Percentiles rank a stretch among this genome's conserved stretches.
phyloP scores from a whole-genome alignment of 2,888 invertebrate genomes.

The Dorcus hopei region DNA sequence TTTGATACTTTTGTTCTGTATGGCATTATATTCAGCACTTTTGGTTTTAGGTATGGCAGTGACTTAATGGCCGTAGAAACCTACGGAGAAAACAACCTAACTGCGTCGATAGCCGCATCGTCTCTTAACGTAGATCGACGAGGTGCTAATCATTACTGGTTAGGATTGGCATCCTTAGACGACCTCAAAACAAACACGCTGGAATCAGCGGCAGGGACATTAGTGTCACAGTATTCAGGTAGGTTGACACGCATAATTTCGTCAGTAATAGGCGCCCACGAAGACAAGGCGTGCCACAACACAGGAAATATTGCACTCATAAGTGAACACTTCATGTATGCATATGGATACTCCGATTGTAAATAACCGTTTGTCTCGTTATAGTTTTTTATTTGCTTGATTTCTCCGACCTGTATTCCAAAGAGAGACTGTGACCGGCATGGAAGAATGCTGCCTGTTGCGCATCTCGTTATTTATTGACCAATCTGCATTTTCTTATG shows the following conservation, averaged over 20 bases:
- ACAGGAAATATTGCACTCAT: no score
- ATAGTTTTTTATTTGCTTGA: slow-evolving; percentile 13
- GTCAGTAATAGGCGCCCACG: neutral
- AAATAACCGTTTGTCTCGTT: neutral
- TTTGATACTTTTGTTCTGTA: no score
- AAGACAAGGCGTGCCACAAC: no score
- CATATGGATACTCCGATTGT: no score
- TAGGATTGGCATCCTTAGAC: slow-evolving; percentile 86
- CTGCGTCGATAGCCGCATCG: slow-evolving; percentile 72
- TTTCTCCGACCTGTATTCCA: slow-evolving; percentile 23
- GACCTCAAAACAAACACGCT: slow-evolving; percentile 91
- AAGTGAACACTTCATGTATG: no score
- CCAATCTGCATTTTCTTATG: neutral
- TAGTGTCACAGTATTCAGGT: slow-evolving; percentile 91
- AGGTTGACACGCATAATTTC: slow-evolving; percentile 20
- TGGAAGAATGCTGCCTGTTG: slow-evolving; percentile 4
- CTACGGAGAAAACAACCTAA: slow-evolving; percentile 88
- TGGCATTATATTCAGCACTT: no score
- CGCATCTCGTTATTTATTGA: neutral
- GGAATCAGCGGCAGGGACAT: slow-evolving; percentile 85
- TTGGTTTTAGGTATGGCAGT: slow-evolving; percentile 80
- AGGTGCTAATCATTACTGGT: slow-evolving; percentile 77
- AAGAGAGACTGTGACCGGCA: slow-evolving; percentile 13
- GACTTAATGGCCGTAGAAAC: slow-evolving; percentile 89
- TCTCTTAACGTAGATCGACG: slow-evolving; percentile 60